Percentiles rank a stretch among this genome's conserved stretches.
phyloP scores from a whole-genome alignment of 2,113 vertebrate genomes.

The Daubentonia madagascariensis region DNA sequence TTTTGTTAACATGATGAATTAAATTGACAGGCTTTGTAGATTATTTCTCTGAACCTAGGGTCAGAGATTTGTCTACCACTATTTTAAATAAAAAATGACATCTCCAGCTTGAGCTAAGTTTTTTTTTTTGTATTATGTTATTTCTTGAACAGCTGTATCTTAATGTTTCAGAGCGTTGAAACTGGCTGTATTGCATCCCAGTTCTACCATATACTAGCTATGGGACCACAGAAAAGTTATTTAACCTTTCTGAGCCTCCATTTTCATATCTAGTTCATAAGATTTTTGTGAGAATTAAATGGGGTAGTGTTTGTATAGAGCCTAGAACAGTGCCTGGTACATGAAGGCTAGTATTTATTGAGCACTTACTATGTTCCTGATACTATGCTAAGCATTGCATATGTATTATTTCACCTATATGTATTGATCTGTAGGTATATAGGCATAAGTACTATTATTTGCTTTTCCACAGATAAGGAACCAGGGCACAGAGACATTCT shows the following conservation, averaged over 20 bases:
- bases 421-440: not conserved
- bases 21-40: not conserved
- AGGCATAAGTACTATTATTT: not conserved
- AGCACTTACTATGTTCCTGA: not conserved
- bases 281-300: not conserved
- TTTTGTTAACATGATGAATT: not conserved
- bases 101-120: not conserved
- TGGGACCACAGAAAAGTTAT: not conserved
- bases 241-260: not conserved
- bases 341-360: not conserved
- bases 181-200: not conserved
- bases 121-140: not conserved
- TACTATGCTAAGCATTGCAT: not conserved
- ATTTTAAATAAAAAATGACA: not conserved
- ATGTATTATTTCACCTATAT: not conserved
- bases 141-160: not conserved
- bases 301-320: not conserved
- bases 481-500: not conserved
- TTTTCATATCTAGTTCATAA: not conserved
- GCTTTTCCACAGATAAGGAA: not conserved
- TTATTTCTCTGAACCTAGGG: not conserved
- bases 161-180: not conserved
- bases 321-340: not conserved
- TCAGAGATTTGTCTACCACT: not conserved
- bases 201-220: not conserved